Conservation (phyloP, 64 coral and sea anemone species). For the Astreopora myriophthalma region DNA sequence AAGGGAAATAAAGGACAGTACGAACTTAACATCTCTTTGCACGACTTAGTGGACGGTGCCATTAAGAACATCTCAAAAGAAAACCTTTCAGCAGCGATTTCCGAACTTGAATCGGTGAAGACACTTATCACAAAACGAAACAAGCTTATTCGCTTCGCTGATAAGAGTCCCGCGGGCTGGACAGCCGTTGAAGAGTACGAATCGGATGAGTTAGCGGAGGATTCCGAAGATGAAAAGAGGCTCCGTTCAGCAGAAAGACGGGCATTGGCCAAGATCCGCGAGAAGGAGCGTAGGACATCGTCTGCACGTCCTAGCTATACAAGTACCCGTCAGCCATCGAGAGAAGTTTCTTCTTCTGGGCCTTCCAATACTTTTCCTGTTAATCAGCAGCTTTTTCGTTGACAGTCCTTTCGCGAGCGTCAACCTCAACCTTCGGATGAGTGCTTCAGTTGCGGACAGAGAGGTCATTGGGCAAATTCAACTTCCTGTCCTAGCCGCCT, state of each 20-base stretch:
- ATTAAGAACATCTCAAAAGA: background rate
- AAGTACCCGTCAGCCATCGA: background rate
- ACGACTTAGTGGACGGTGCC: constrained; percentile 7
- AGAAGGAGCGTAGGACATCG: constrained; percentile 18
- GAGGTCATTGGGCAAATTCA: constrained; percentile 30
- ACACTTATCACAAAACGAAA: constrained; percentile 38
- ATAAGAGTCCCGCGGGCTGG: constrained; percentile 66
- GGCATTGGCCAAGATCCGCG: constrained; percentile 18
- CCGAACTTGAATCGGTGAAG: background rate
- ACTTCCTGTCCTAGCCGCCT: constrained; percentile 2
- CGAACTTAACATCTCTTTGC: constrained; percentile 36
- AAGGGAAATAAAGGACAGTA: constrained; percentile 66
- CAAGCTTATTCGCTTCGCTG: constrained; percentile 54
- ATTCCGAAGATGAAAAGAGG: constrained; percentile 55
- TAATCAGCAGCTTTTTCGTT: constrained; percentile 22
- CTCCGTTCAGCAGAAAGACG: constrained; percentile 25
- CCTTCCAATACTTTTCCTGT: constrained; percentile 22
- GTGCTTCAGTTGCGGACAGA: constrained; percentile 57
- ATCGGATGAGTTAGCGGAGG: constrained; percentile 42
- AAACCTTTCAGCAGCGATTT: constrained; percentile 9
- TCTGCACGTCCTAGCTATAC: background rate
- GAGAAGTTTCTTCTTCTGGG: background rate
- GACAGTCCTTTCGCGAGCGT: constrained; percentile 49
- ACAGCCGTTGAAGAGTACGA: constrained; percentile 36
- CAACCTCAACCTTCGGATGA: constrained; percentile 47